A percentile compares a stretch with the other conserved stretches of the same genome.
These are phyloP conservation scores for Lycaon pictus DNA, from an alignment of 2,113 vertebrate species.

Conservation along the genomic window DNA sequence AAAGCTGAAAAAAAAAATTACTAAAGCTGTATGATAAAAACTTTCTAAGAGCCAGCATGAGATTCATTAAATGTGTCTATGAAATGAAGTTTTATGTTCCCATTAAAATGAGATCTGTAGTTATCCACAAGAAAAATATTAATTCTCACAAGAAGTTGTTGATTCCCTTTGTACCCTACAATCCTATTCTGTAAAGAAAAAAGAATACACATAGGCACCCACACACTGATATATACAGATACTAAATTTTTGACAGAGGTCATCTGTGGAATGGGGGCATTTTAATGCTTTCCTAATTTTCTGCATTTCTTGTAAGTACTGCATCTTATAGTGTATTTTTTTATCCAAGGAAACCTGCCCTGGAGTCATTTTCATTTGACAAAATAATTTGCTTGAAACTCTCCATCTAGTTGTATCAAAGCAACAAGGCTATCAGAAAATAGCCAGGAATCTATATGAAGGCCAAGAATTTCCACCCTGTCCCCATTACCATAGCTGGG, in stretches of 20 bases:
- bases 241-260: neutral
- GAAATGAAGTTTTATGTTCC: neutral
- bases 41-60: neutral
- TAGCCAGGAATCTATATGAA: neutral
- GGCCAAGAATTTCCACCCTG: neutral
- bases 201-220: fast-evolving
- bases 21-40: neutral
- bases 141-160: neutral
- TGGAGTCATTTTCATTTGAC: neutral
- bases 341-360: neutral
- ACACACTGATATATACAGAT: neutral
- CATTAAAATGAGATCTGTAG: neutral
- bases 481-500: neutral
- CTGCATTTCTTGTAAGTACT: neutral
- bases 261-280: neutral
- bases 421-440: neutral
- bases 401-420: neutral
- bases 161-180: neutral
- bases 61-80: neutral
- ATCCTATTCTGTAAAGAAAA: neutral
- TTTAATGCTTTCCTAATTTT: neutral
- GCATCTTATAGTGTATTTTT: neutral
- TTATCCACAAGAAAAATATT: neutral
- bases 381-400: neutral
- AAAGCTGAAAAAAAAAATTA: neutral